These are phyloP conservation scores for Cylas formicarius DNA, from an alignment of 1,140 invertebrate species.

Conservation along the genomic window DNA sequence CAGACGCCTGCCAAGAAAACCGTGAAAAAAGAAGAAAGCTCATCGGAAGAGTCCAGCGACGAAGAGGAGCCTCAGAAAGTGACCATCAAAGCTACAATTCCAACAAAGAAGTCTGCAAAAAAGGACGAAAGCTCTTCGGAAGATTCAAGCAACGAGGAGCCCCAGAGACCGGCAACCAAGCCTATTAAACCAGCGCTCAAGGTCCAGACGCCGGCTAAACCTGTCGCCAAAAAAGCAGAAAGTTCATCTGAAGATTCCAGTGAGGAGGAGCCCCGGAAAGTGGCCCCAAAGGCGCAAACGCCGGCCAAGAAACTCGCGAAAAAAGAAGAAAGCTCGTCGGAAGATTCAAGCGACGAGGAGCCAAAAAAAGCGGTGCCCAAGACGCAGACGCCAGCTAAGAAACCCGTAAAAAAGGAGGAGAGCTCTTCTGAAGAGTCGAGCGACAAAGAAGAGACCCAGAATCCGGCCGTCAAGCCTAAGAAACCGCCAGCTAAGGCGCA, in stretches of 20 bases:
- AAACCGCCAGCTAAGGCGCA: conserved; percentile 7
- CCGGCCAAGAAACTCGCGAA: conserved; percentile 3
- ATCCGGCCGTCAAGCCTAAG: background rate
- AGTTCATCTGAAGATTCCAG: conserved; percentile 32
- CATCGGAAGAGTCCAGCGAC: background rate
- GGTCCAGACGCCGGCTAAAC: background rate
- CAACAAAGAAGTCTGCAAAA: conserved; percentile 8
- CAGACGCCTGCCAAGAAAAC: background rate
- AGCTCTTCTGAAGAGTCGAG: conserved; percentile 40
- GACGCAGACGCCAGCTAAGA: no score
- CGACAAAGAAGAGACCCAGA: conserved; percentile 22
- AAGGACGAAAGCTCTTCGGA: conserved; percentile 32
- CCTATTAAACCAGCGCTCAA: background rate
- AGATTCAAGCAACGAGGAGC: conserved; percentile 37
- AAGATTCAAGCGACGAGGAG: conserved; percentile 21
- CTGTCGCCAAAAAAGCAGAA: conserved; percentile 24
- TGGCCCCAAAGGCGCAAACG: background rate
- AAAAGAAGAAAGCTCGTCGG: conserved; percentile 13
- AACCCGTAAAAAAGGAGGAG: conserved; percentile 31
- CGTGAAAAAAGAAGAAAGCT: background rate
- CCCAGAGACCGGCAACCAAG: conserved; percentile 6
- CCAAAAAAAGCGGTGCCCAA: conserved; percentile 12
- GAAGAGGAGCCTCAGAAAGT: conserved; percentile 2
- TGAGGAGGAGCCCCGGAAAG: conserved; percentile 22
- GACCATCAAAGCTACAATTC: background rate